Evolutionary conservation across 1,140 invertebrate species (phyloP).

Genomic region (Thaumetopoea pityocampa): DNA sequence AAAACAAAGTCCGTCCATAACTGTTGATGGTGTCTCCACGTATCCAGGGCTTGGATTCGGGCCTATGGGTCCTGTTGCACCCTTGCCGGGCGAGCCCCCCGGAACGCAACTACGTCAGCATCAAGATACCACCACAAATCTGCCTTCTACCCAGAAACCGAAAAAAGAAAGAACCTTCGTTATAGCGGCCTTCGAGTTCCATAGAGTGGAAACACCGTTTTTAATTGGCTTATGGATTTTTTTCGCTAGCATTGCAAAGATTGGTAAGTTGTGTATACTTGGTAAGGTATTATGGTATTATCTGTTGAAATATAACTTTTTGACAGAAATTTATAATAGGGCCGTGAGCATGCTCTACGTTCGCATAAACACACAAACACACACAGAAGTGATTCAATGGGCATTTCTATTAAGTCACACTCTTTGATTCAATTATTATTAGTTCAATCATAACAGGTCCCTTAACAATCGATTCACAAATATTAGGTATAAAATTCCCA

Average conservation of each 20-base stretch:
- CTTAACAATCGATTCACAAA: too few relatives aligned
- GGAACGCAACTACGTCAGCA: slow-evolving; percentile 50
- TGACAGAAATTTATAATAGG: background rate
- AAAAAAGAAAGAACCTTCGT: slow-evolving; percentile 73
- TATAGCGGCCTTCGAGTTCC: slow-evolving; percentile 90
- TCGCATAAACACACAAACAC: too few relatives aligned
- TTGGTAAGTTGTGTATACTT: slow-evolving; percentile 93
- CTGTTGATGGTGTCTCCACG: slow-evolving; percentile 62
- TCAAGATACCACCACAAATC: slow-evolving; percentile 43
- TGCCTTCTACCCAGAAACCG: slow-evolving; percentile 39
- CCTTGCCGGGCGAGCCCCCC: slow-evolving; percentile 48
- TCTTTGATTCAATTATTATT: too few relatives aligned
- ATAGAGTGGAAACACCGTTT: slow-evolving; percentile 92
- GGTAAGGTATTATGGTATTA: background rate
- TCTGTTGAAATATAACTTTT: background rate
- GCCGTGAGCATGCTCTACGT: too few relatives aligned
- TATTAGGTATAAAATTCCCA: too few relatives aligned
- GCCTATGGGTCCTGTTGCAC: slow-evolving; percentile 64
- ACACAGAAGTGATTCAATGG: too few relatives aligned
- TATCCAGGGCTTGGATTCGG: slow-evolving; percentile 63
- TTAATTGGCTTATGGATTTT: slow-evolving; percentile 97
- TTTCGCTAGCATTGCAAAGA: slow-evolving; percentile 95
- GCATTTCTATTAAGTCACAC: too few relatives aligned
- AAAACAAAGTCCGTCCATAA: slow-evolving; percentile 69
- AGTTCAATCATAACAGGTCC: too few relatives aligned